These are phyloP conservation scores for Campoplex capitator DNA, from an alignment of 2,888 invertebrate genomes.

Conservation along the genomic window DNA sequence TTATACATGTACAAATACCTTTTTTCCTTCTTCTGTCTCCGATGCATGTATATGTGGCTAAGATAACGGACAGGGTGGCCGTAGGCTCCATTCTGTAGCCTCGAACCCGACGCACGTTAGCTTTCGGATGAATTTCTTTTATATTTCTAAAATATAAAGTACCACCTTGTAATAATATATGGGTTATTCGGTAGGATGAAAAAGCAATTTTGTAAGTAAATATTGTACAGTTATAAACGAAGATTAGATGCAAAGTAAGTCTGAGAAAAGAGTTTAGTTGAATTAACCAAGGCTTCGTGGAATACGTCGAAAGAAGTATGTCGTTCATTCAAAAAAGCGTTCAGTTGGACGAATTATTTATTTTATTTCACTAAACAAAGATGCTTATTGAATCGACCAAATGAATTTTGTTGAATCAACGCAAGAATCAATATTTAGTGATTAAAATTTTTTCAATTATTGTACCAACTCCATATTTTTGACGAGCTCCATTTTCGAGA, in stretches of 20 bases:
- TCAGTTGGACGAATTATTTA: too few species aligned
- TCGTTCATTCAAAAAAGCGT: too few species aligned
- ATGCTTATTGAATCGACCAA: too few species aligned
- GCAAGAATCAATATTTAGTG: too few species aligned
- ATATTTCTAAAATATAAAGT: slow-evolving; percentile 4
- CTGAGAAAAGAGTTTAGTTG: too few species aligned
- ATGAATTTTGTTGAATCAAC: too few species aligned
- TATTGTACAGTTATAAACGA: not conserved
- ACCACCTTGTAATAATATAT: slow-evolving; percentile 6
- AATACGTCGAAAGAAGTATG: too few species aligned
- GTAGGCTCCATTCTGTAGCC: slow-evolving; percentile 62
- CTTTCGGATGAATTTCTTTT: slow-evolving; percentile 29
- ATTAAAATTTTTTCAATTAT: not conserved
- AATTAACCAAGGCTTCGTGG: too few species aligned
- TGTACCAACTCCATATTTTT: not conserved
- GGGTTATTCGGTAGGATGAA: slow-evolving; percentile 10
- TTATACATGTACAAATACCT: not conserved
- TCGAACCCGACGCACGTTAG: slow-evolving; percentile 51
- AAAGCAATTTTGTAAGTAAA: not conserved
- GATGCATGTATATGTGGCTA: slow-evolving; percentile 54
- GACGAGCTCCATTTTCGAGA: not conserved
- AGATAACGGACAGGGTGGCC: slow-evolving; percentile 75
- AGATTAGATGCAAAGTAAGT: not conserved
- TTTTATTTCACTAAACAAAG: too few species aligned
- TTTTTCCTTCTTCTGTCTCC: slow-evolving; percentile 57